Evolutionary conservation across 1,140 invertebrate species (phyloP), one percentile per base, ranked within the genome.

Genomic region (Stegodyphus mimosarum): DNA sequence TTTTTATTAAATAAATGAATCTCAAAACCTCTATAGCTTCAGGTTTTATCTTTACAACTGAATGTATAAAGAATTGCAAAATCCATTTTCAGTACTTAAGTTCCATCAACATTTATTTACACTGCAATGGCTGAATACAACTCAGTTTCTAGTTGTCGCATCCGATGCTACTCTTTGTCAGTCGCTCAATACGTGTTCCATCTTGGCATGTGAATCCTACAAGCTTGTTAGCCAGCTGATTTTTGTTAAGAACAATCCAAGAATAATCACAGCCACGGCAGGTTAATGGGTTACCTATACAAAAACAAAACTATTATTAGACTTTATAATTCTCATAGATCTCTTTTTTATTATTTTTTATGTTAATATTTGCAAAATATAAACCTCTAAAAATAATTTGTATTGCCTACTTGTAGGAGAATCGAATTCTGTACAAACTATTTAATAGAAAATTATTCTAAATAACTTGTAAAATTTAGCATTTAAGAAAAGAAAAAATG

Each of bases 261-360:
- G 72, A 55, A 50, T 76, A 84, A 10, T 84, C 81, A 60, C 81
- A 84, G 60, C 81, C 81, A n/a, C 9, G 17, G 15, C 81, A 84
- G 52, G 17, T 55, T 15, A 84, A 70, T 49, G 81, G 81, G 51
- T 84, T 84, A n/a, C 7, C 81, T 84, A 33, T 6, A 83, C 75
- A 60, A 74, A 18, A 6, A 17, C 0, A 70, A 76, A 5, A 48
- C 33, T 33, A 33, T 33, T 33, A 33, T 33, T 3, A 33, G 7
- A 73, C n/a, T 52, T 17, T 1, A 5, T 49, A 7, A 70, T 9
- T n/a, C 52, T 71, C 70, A 50, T 50, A 71, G 48, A 6, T 71
- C 70, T 9, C 7, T 71, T 33, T 33, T 33, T 33, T 33, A 1
- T 7, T 15, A 71, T 18, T 6, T n/a, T 71, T 51, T n/a, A 71